Evolutionary conservation across 2,888 invertebrate genomes (phyloP), one percentile per base, ranked within the genome.

Genomic region (Cheilosia soror): DNA sequence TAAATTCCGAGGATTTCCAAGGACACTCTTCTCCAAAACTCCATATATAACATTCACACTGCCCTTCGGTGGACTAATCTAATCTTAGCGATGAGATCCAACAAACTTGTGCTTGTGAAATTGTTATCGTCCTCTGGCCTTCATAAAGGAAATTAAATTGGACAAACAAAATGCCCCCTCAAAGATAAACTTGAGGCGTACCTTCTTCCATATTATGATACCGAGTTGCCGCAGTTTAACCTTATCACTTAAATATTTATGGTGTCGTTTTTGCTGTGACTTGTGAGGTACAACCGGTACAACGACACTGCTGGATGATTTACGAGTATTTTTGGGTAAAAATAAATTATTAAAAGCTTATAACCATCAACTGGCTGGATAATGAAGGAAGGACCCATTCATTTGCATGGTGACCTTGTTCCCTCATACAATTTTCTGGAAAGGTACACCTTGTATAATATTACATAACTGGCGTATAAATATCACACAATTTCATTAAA

Each of bases 321-420:
- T 47, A 20, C n/a, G 15, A 6, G 9, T 44, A 20, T 76, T 71
- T 78, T 51, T 15, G 42, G 31, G 40, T 31, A n/a, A 27, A 57
- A 44, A 57, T 71, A 71, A 71, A 78, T 78, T 71, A 58, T 78
- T 71, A 42, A 78, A 71, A 78, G 71, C 57, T 71, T 78, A 78
- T 58, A 71, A 71, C 58, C 78, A 71, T 65, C 49, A 63, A 68
- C 51, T 27, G 44, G n/a, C 53, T 57, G 25, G 31, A 65, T 73
- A 73, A 73, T 65, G 44, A 53, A 66, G 58, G 60, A 25, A 42
- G 53, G n/a, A 44, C 6, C 40, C 68, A 62, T 68, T 68, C 51
- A 77, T 68, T 62, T 77, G 5, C 68, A 76, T 68, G 76, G 13
- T 42, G 53, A 42, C 60, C 42, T 31, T 44, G 27, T 57, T 7